phyloP scores from a whole-genome alignment of 2,113 vertebrate genomes.

The Ammodytes marinus region DNA sequence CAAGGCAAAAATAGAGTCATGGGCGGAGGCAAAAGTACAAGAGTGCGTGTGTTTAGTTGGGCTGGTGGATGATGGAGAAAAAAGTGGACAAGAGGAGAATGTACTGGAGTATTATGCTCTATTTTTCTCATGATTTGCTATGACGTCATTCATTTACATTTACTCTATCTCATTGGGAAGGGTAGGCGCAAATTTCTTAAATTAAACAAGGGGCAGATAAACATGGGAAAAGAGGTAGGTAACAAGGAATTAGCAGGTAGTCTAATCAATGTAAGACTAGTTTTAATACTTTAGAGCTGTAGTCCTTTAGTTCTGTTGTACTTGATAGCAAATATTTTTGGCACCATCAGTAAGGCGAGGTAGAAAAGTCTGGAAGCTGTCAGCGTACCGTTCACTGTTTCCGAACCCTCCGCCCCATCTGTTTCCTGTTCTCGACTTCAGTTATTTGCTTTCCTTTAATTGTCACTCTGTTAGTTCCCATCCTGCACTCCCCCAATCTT shows the following conservation, averaged over 20 bases:
- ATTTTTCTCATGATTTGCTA: constrained; percentile 1
- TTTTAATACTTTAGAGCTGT: neutral
- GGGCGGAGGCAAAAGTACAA: constrained; percentile 15
- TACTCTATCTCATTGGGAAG: neutral
- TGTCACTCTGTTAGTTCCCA: constrained; percentile 28
- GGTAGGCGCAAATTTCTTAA: neutral
- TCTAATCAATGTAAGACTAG: neutral
- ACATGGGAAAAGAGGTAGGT: neutral
- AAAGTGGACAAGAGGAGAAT: neutral
- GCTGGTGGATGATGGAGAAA: too few relatives aligned
- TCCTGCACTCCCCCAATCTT: constrained; percentile 23
- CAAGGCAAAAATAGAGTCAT: constrained; percentile 17
- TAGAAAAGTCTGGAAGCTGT: constrained; percentile 23
- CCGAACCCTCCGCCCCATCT: constrained; percentile 40
- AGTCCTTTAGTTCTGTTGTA: neutral
- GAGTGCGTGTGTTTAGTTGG: too few relatives aligned
- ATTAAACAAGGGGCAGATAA: neutral
- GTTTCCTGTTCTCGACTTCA: constrained; percentile 37
- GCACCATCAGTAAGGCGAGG: constrained; percentile 11
- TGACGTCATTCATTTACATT: neutral
- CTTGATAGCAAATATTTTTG: constrained; percentile 8
- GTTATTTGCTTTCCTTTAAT: constrained; percentile 41
- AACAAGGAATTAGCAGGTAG: neutral
- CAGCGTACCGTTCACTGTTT: constrained; percentile 17
- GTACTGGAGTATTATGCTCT: neutral